Conservation (phyloP, 2,797 vertebrate genomes). For the Setipinna tenuifilis region DNA sequence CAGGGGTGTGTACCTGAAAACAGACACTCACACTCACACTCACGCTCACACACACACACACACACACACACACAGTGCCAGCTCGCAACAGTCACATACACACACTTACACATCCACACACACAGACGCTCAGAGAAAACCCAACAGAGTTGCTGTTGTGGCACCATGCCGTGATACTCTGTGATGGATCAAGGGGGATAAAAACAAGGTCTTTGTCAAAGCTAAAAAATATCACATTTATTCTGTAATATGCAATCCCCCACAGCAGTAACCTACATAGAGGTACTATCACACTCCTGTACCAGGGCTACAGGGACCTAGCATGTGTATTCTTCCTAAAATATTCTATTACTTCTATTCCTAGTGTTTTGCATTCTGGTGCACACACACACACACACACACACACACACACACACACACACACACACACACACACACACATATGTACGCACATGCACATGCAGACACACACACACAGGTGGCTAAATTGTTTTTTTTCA, state of each 20-base stretch:
- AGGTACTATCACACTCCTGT: background rate
- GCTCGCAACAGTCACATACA: too few relatives aligned
- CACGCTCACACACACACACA: too few relatives aligned
- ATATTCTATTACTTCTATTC: background rate
- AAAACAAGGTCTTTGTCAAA: background rate
- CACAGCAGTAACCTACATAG: background rate
- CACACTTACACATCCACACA: too few relatives aligned
- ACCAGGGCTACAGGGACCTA: background rate
- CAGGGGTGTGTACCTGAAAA: too few relatives aligned
- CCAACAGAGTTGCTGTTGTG: background rate
- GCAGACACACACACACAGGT: background rate
- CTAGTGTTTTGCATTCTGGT: background rate
- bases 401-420: too few relatives aligned
- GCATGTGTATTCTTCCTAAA: background rate
- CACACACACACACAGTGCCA: too few relatives aligned
- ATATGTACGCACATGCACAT: too few relatives aligned
- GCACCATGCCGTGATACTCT: background rate
- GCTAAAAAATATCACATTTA: background rate
- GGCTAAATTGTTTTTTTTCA: too few relatives aligned
- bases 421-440: too few relatives aligned
- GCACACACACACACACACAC: background rate
- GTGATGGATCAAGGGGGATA: background rate
- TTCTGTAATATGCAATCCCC: background rate
- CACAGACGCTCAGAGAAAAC: background rate
- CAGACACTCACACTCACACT: too few relatives aligned